Conservation (phyloP, 2,797 vertebrate genomes). For the Cirrhinus mrigala region DNA sequence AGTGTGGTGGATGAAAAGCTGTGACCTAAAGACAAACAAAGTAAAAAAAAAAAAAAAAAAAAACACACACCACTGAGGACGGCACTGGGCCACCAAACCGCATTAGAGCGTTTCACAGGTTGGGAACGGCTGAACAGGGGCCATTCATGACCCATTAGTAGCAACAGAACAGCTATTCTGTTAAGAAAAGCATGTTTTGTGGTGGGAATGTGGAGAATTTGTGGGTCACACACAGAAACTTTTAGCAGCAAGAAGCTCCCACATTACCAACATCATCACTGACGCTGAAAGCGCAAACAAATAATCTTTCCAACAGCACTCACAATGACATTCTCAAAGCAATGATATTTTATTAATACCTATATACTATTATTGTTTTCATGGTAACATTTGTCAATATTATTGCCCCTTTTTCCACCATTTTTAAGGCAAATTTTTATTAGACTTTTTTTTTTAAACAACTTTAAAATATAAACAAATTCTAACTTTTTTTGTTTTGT, state of each 20-base stretch:
- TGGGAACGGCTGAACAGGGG: conserved; percentile 41
- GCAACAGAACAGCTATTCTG: conserved; percentile 68
- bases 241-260: conserved; percentile 45
- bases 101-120: conserved; percentile 63
- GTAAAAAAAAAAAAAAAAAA: background rate
- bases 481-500: too few species aligned
- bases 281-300: background rate
- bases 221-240: conserved; percentile 36
- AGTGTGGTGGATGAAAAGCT: background rate
- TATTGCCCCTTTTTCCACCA: too few species aligned
- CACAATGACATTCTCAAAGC: background rate
- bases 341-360: background rate
- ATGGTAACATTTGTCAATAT: background rate
- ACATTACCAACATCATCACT: conserved; percentile 12
- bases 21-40: conserved; percentile 2
- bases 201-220: conserved; percentile 66
- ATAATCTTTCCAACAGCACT: background rate
- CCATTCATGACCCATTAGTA: conserved; percentile 68
- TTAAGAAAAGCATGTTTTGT: conserved; percentile 21
- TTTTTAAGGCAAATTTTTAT: too few species aligned
- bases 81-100: conserved; percentile 45
- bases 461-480: too few species aligned
- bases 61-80: background rate
- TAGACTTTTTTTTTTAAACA: too few species aligned
- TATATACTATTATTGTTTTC: background rate